Evolutionary conservation across 2,113 vertebrate species (phyloP).

Genomic region (Cochlearius cochlearius): DNA sequence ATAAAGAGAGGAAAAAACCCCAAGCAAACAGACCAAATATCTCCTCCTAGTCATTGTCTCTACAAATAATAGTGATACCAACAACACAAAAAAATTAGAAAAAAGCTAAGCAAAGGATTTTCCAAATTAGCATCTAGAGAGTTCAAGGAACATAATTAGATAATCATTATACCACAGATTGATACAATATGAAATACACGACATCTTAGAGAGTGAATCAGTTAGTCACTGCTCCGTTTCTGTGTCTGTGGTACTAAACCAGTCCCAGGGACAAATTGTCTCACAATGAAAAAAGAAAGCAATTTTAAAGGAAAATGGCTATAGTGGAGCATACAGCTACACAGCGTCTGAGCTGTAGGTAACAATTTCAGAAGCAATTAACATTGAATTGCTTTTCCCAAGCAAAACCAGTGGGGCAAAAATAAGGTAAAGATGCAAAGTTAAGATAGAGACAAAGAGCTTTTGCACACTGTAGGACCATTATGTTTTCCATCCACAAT

Average conservation of each 20-base stretch:
- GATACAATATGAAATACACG: not conserved
- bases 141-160: not conserved
- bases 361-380: not conserved
- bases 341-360: not conserved
- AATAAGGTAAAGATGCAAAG: not conserved
- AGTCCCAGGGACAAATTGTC: not conserved
- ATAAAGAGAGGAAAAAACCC: not conserved
- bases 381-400: not conserved
- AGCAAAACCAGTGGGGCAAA: not conserved
- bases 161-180: not conserved
- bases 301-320: not conserved
- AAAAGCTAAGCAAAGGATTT: not conserved
- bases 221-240: not conserved
- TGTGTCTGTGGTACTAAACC: not conserved
- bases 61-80: not conserved
- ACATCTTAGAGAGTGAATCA: not conserved
- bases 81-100: not conserved
- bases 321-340: rapidly evolving
- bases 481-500: not conserved
- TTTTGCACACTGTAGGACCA: not conserved
- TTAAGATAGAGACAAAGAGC: not conserved
- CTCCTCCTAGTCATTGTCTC: not conserved
- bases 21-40: not conserved
- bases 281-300: not conserved
- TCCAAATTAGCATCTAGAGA: not conserved